A percentile compares a stretch with the other conserved stretches of the same genome.
phyloP scores from a whole-genome alignment of 1,140 invertebrate genomes.

The Tenebrio molitor region DNA sequence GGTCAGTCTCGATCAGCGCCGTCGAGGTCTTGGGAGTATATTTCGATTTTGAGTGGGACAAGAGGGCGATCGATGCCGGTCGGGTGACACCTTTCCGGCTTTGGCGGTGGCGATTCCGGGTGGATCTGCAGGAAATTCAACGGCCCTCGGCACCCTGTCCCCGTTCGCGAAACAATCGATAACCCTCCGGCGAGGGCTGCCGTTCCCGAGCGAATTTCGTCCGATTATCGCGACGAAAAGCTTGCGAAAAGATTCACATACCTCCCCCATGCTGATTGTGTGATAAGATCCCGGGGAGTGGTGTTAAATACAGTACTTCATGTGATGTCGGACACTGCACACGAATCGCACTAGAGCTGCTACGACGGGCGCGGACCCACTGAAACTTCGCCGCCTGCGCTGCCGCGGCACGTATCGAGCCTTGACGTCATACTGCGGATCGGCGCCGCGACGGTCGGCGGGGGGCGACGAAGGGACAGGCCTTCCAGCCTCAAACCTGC shows the following conservation, averaged over 20 bases:
- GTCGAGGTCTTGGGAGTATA: too few relatives aligned
- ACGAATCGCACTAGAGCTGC: slow-evolving; percentile 53
- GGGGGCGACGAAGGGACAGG: slow-evolving; percentile 48
- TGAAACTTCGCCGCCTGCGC: slow-evolving; percentile 60
- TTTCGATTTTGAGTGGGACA: too few relatives aligned
- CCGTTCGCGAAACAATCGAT: slow-evolving; percentile 16
- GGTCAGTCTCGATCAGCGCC: too few relatives aligned
- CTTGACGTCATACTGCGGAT: slow-evolving; percentile 66
- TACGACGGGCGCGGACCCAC: slow-evolving; percentile 63
- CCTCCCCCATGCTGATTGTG: slow-evolving; percentile 62
- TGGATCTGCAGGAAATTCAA: neutral
- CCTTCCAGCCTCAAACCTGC: slow-evolving; percentile 41
- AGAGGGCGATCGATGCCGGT: too few relatives aligned
- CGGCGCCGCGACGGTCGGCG: slow-evolving; percentile 54
- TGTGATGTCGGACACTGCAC: slow-evolving; percentile 57
- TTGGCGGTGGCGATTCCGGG: too few relatives aligned
- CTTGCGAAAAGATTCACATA: slow-evolving; percentile 38
- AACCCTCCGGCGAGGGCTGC: neutral
- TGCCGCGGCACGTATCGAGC: slow-evolving; percentile 63
- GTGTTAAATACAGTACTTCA: slow-evolving; percentile 65
- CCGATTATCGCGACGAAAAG: too few relatives aligned
- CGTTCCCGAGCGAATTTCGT: neutral
- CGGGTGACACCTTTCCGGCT: too few relatives aligned
- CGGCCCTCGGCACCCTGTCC: neutral
- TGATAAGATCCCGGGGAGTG: slow-evolving; percentile 55